Evolutionary conservation across 2,797 vertebrate species (phyloP).

Genomic region (Amphiprion clarkii): DNA sequence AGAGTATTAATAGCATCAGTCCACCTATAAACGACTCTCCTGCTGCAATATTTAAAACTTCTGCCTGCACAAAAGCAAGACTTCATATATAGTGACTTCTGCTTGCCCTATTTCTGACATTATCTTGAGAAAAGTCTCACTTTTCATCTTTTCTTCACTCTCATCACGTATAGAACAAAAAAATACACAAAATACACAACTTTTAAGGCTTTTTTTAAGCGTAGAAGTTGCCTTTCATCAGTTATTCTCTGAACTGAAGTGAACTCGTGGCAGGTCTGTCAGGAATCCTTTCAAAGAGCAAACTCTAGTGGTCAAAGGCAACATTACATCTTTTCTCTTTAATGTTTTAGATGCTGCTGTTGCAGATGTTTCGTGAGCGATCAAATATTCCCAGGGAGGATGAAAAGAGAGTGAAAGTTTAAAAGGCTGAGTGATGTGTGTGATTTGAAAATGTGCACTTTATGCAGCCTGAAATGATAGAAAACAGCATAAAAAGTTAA

Average conservation of each 20-base stretch:
- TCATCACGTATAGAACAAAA: neutral
- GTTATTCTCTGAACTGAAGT: too few relatives aligned
- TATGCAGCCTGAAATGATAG: too few relatives aligned
- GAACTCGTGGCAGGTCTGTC: too few relatives aligned
- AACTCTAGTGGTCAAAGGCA: constrained; percentile 56
- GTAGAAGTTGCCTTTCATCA: neutral
- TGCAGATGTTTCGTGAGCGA: neutral
- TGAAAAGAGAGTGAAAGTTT: neutral
- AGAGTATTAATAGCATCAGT: too few relatives aligned
- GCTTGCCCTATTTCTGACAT: too few relatives aligned
- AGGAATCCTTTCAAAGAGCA: constrained; percentile 33
- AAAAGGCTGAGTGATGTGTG: neutral
- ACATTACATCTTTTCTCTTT: neutral
- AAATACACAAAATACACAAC: neutral
- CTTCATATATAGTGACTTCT: neutral
- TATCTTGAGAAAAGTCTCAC: too few relatives aligned
- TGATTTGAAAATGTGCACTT: neutral
- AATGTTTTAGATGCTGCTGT: neutral
- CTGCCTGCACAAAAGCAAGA: neutral
- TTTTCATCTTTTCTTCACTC: neutral
- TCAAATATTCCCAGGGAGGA: neutral
- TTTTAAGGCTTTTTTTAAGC: neutral
- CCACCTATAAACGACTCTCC: too few relatives aligned
- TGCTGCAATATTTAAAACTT: neutral
- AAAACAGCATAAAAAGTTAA: too few relatives aligned